A percentile compares a stretch with the other conserved stretches of the same genome.
Conservation (phyloP, 1,140 invertebrate species). For the Drosophila trapezifrons region DNA sequence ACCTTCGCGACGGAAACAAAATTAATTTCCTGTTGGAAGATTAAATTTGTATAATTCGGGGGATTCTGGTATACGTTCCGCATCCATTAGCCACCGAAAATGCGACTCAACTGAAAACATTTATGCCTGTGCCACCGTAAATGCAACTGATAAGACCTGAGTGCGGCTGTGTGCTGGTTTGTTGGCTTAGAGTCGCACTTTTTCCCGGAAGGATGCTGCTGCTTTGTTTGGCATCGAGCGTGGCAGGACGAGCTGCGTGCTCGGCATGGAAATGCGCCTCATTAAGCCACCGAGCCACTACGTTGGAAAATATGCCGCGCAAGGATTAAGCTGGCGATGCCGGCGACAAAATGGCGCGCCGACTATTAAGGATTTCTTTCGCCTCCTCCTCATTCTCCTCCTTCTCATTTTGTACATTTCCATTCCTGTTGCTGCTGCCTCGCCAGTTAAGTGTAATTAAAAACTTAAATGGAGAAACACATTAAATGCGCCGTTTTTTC, state of each 20-base stretch:
- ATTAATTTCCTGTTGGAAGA: constrained; percentile 44
- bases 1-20: constrained; percentile 8
- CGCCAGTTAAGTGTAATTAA: constrained; percentile 67
- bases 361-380: constrained; percentile 63
- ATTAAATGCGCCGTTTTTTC: constrained; percentile 59
- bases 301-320: constrained; percentile 72
- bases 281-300: constrained; percentile 59
- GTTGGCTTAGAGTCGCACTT: constrained; percentile 48
- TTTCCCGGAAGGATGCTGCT: constrained; percentile 20
- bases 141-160: constrained; percentile 43
- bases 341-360: constrained; percentile 55
- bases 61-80: background rate
- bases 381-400: background rate
- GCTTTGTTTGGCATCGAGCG: constrained; percentile 51
- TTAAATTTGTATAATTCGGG: constrained; percentile 9
- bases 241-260: constrained; percentile 44
- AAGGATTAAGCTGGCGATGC: constrained; percentile 68
- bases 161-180: constrained; percentile 5
- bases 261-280: constrained; percentile 63
- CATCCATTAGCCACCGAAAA: constrained; percentile 8
- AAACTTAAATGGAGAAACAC: constrained; percentile 67
- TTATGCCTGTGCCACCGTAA: constrained; percentile 17
- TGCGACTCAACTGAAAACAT: constrained; percentile 4
- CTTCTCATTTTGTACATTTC: constrained; percentile 16
- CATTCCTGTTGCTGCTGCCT: constrained; percentile 24